Evolutionary conservation across 2,888 invertebrate species (phyloP), one percentile per base, ranked within the genome.

Genomic region (Blastobasis lacticolella): DNA sequence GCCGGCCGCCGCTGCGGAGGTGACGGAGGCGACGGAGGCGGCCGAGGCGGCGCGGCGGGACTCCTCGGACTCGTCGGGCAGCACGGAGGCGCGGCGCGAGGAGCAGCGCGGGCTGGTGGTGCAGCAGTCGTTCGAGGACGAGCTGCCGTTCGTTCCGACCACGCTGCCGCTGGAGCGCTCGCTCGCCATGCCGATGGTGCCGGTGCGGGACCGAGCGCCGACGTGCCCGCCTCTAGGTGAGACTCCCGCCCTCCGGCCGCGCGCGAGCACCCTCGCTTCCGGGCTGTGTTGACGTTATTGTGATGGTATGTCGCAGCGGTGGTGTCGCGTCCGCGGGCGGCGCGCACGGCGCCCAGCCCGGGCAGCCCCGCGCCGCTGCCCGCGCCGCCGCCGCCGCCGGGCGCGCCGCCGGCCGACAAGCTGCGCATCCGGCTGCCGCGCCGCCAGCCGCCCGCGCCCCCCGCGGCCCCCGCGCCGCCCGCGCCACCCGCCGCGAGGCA

Each of bases 131-230:
- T 94, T 95, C 70, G 95, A 95, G 67, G 94, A 94, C 65, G 95
- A 95, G 79, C 87, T 96, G 69, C 96, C 96, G 2, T 96, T 95
- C 75, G 92, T 96, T 68, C 96, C 96, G 52, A 96, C 96, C n/a
- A 96, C 96, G 51, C 83, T 96, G 69, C 96, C 96, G 23, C 90
- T 92, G 73, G 96, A 96, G 82, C 91, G 96, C 57, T 93, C 95
- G 10, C 91, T 94, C 56, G 95, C 94, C 37, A 85, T 95, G 59
- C 93, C 95, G 10, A 92, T 96, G 67, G 91, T 96, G 58, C 95
- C 96, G 37, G 91, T 95, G 63, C 77, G 67, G 75, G 91, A 69
- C 62, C 86, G 84, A 59, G 78, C 67, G 64, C 79, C 65, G 52
- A 80, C 75, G 59, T 69, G 62, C 51, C 49, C 43, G 6, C 10